Conservation (phyloP, 2,797 vertebrate species). For the Astyanax mexicanus region DNA sequence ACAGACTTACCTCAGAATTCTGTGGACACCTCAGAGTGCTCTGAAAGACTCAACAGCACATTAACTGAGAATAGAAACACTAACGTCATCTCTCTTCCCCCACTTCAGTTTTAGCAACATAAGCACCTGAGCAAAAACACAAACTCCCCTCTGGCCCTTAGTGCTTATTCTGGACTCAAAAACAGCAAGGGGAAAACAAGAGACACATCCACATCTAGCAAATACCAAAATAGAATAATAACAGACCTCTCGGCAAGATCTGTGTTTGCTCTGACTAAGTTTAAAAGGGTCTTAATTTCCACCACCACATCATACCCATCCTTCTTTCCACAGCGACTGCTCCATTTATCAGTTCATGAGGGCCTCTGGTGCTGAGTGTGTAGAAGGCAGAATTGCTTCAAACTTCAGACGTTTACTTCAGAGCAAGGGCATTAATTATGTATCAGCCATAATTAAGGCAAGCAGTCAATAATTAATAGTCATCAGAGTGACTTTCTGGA, state of each 20-base stretch:
- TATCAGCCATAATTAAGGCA: constrained; percentile 15
- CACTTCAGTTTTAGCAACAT: background rate
- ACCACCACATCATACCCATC: background rate
- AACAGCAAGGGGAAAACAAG: constrained; percentile 14
- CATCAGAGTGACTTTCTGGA: constrained; percentile 1
- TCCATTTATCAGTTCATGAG: background rate
- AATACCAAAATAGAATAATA: constrained; percentile 28
- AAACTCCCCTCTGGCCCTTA: background rate
- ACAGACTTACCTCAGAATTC: background rate
- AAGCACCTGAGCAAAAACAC: background rate
- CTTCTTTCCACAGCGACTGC: background rate
- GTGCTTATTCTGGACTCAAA: background rate
- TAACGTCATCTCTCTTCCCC: constrained; percentile 1
- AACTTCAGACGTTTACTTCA: constrained; percentile 10
- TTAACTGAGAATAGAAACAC: constrained; percentile 24
- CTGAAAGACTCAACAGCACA: constrained; percentile 2
- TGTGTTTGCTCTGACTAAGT: background rate
- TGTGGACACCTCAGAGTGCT: background rate
- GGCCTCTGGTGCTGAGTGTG: background rate
- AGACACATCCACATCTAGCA: constrained; percentile 6
- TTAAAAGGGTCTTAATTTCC: too few relatives aligned
- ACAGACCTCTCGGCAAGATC: constrained; percentile 19
- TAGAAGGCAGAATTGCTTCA: background rate
- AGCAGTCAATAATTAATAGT: constrained; percentile 25
- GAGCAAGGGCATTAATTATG: constrained; percentile 20